Base-by-base conservation (phyloP, 2,888 invertebrate genomes). In the Scaeva pyrastri region DNA sequence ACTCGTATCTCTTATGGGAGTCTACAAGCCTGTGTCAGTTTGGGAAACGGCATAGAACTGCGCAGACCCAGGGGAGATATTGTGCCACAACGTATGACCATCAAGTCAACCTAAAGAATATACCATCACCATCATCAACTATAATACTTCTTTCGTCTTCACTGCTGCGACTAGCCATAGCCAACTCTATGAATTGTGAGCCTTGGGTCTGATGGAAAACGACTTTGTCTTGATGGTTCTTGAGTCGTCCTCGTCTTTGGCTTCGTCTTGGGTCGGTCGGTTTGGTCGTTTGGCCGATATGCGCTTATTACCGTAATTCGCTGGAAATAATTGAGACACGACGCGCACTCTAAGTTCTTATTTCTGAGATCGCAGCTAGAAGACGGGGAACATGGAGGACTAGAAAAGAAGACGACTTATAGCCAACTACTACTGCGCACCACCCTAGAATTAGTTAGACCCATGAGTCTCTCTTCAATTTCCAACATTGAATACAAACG, bases 221-320 rank as follows among this genome's bases (percentile, higher is more conserved):
- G 52, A 73, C 43, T 52, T 16, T 71, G 41, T 19, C 52, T 41
- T 50, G 64, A 79, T 60, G 31, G 16, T 56, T 23, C 75, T 80
- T 55, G n/a, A 7, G 31, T 43, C 41, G 43, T 43, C 14, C 14
- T 43, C 43, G 43, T 31, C 31, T 31, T 31, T 2, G n/a, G n/a
- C n/a, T n/a, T n/a, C n/a, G n/a, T n/a, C n/a, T n/a, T n/a, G n/a
- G n/a, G n/a, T 23, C 55, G 19, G 16, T 58, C 36, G 58, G 31
- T 58, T 23, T 21, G 48, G 19, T 19, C 7, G 50, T 68, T 45
- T 26, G 86, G 73, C 71, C 82, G 86, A 86, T 86, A 86, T 86
- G 86, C 86, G 86, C 86, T 86, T 86, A 86, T 86, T 86, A 86
- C 86, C 86, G 86, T 86, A 86, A 86, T 86, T 86, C 86, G 86